These are phyloP conservation scores for Cynaeus angustus DNA, from an alignment of 2,888 invertebrate species.

Conservation along the genomic window DNA sequence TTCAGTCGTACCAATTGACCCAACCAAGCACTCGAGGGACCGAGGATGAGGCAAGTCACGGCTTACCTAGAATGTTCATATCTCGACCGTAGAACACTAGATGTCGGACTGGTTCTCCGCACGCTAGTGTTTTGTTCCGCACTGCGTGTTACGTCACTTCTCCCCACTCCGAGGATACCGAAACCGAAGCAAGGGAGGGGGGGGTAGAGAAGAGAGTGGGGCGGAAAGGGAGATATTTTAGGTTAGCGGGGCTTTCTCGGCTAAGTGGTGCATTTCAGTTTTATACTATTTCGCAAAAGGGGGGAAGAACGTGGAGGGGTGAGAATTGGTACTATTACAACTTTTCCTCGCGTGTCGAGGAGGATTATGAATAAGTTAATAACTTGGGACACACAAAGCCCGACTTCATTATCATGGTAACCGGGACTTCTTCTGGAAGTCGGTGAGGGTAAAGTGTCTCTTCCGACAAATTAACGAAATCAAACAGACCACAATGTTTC, in stretches of 20 bases:
- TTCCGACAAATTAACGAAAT: slow-evolving; percentile 39
- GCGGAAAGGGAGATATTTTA: slow-evolving; percentile 47
- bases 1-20: slow-evolving; percentile 68
- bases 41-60: slow-evolving; percentile 59
- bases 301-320: neutral
- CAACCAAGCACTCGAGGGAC: slow-evolving; percentile 62
- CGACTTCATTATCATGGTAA: slow-evolving; percentile 24
- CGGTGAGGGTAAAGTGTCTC: slow-evolving; percentile 2
- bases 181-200: slow-evolving; percentile 2
- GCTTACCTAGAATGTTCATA: slow-evolving; percentile 73
- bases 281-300: slow-evolving; percentile 29
- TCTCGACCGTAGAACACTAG: slow-evolving; percentile 71
- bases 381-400: slow-evolving; percentile 24
- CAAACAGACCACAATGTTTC: slow-evolving; percentile 44
- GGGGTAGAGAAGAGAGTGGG: slow-evolving; percentile 4
- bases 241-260: slow-evolving; percentile 53
- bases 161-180: slow-evolving; percentile 53
- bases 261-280: slow-evolving; percentile 54
- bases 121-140: slow-evolving; percentile 71
- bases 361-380: slow-evolving; percentile 44
- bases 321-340: slow-evolving; percentile 37
- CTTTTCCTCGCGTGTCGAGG: slow-evolving; percentile 36
- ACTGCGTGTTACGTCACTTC: slow-evolving; percentile 71
- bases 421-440: neutral
- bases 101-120: slow-evolving; percentile 70